These are phyloP conservation scores for Parelbella ahira DNA, from an alignment of 2,888 invertebrate species.

Conservation along the genomic window DNA sequence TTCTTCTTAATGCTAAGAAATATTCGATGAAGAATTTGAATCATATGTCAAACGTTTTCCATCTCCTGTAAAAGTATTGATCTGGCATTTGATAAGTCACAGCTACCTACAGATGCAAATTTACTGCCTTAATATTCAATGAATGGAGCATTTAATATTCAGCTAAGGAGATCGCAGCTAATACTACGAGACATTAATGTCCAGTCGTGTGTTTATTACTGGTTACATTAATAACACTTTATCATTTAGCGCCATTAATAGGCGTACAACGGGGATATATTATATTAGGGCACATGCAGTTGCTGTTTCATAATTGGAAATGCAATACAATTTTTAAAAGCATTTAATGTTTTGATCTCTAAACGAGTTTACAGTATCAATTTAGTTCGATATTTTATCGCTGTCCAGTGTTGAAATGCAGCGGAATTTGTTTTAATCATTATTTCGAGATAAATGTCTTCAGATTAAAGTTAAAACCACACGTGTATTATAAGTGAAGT, in stretches of 20 bases:
- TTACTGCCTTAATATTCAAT: conserved; percentile 20
- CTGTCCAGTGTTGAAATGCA: neutral
- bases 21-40: conserved; percentile 3
- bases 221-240: conserved; percentile 57
- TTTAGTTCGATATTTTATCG: neutral
- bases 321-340: neutral
- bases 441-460: conserved; percentile 6
- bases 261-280: conserved; percentile 47
- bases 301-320: conserved; percentile 12
- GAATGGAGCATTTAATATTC: conserved; percentile 35
- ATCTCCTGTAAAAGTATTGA: conserved; percentile 5
- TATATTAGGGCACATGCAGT: conserved; percentile 35
- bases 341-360: too few relatives aligned
- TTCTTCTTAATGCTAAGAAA: conserved; percentile 16
- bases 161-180: conserved; percentile 45
- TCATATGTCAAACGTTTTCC: conserved; percentile 4
- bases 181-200: conserved; percentile 56
- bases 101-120: conserved; percentile 25
- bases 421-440: conserved; percentile 2
- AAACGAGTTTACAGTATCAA: neutral
- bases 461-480: conserved; percentile 6
- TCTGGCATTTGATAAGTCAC: conserved; percentile 6
- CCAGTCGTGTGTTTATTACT: conserved; percentile 47
- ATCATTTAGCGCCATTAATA: conserved; percentile 52
- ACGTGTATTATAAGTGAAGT: conserved; percentile 9